Base-by-base conservation (phyloP, 2,113 vertebrate species). In the Lasiurus borealis region DNA sequence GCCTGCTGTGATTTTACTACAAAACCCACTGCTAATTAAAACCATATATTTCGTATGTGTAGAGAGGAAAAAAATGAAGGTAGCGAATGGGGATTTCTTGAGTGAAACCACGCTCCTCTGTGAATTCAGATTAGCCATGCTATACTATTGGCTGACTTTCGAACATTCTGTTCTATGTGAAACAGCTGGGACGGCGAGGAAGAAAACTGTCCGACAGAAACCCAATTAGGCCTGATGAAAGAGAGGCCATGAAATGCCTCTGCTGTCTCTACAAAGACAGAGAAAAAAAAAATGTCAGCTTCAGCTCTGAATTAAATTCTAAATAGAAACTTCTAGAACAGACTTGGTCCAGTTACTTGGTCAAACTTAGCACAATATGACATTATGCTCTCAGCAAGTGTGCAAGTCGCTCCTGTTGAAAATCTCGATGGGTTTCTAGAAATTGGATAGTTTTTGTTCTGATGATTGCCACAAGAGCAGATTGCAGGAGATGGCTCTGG, bases 141-240 rank as follows among this genome's bases (percentile, higher is more conserved):
- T 95, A 93, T 97, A 93, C 95, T 97, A 96, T 78, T 97, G 94
- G 88, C 10, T 98, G 91, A 73, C 13, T 98, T 95, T 95, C 93
- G 95, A 97, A 98, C 97, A 97, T 98, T 98, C 93, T 96, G 95
- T 98, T 98, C 98, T 95, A 97, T 97, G 97, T 95, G 83, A 95
- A 98, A 97, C 87, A 97, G 96, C 95, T 71, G 7, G 96, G 93
- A 93, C 92, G 97, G 96, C 82, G 97, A 90, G 71, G 16, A 90
- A 18, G 54, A 11, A 90, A 62, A 62, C 59, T 91, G 93, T 93
- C 95, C 92, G 90, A 92, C 91, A 98, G 97, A 98, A 98, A 96
- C 29, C 94, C 95, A 97, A 86, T 97, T 93, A 97, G 95, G 75
- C 69, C 29, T 87, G 84, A 95, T 77, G 90, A 96, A 97, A 97